phyloP scores from a whole-genome alignment of 1,140 invertebrate genomes.

The Nebria ingens region DNA sequence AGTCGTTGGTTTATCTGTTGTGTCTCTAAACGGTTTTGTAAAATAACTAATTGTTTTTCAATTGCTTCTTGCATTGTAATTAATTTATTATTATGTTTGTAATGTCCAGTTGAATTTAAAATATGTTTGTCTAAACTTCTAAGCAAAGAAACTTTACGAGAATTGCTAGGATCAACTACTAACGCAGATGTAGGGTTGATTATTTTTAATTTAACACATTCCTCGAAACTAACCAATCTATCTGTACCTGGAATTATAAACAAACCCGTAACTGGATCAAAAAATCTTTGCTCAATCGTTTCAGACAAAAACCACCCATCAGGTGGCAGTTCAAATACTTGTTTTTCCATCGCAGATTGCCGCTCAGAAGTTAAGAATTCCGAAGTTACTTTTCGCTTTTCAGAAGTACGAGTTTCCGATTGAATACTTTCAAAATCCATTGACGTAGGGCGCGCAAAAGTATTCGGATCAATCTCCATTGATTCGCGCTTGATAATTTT shows the following conservation, averaged over 20 bases:
- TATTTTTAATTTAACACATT: slow-evolving; percentile 75
- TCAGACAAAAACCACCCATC: slow-evolving; percentile 70
- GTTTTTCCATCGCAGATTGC: slow-evolving; percentile 37
- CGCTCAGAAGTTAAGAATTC: slow-evolving; percentile 34
- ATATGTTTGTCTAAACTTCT: slow-evolving; percentile 69
- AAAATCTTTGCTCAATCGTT: slow-evolving; percentile 64
- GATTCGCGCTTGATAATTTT: slow-evolving; percentile 17
- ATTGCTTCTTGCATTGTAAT: slow-evolving; percentile 75
- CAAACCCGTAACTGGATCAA: slow-evolving; percentile 69
- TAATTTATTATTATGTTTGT: slow-evolving; percentile 43
- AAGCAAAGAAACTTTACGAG: slow-evolving; percentile 56
- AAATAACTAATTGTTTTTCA: slow-evolving; percentile 49
- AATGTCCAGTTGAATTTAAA: slow-evolving; percentile 66
- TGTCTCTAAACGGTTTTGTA: slow-evolving; percentile 43
- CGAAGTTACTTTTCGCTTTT: slow-evolving; percentile 31
- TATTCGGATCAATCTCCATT: not conserved
- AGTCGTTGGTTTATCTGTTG: slow-evolving; percentile 38
- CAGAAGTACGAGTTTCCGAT: slow-evolving; percentile 14
- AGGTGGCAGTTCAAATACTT: slow-evolving; percentile 61
- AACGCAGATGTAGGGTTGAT: slow-evolving; percentile 71
- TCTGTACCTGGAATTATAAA: slow-evolving; percentile 83
- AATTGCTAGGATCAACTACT: slow-evolving; percentile 63
- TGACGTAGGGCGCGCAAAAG: slow-evolving; percentile 4
- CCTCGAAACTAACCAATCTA: slow-evolving; percentile 72
- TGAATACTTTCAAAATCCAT: slow-evolving; percentile 22